Evolutionary conservation across 2,888 invertebrate species (phyloP).

Genomic region (Heterodera filipjevi): DNA sequence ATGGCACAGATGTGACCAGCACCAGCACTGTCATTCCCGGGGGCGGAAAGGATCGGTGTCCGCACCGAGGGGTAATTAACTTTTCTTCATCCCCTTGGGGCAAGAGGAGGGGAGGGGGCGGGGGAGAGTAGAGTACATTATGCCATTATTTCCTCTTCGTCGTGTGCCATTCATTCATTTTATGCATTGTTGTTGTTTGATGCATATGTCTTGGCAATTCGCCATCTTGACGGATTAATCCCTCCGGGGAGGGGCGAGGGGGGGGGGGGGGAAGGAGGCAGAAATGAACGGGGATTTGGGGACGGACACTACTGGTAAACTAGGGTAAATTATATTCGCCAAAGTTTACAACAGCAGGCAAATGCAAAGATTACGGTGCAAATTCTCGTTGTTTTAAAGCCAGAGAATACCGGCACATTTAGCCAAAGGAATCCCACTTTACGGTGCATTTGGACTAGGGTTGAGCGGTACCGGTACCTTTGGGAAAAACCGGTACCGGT

Average conservation of each 20-base stretch:
- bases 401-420: too few species aligned
- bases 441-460: too few species aligned
- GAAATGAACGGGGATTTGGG: neutral
- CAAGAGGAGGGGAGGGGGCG: neutral
- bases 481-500: too few species aligned
- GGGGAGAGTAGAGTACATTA: neutral
- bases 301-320: neutral
- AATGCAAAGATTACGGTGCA: too few species aligned
- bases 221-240: conserved; percentile 10
- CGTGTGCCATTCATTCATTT: neutral
- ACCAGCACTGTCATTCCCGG: neutral
- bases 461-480: too few species aligned
- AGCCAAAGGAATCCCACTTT: too few species aligned
- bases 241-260: too few species aligned
- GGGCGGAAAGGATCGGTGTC: neutral
- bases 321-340: too few species aligned
- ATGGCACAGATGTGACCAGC: neutral
- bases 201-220: neutral
- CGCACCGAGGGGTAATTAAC: neutral
- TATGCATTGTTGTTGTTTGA: neutral
- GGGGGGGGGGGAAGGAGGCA: neutral
- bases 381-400: too few species aligned
- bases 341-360: too few species aligned
- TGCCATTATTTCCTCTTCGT: conserved; percentile 4
- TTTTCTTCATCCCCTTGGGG: neutral